Evolutionary conservation across 2,888 invertebrate genomes (phyloP).

Genomic region (Cyrtodaria siliqua): DNA sequence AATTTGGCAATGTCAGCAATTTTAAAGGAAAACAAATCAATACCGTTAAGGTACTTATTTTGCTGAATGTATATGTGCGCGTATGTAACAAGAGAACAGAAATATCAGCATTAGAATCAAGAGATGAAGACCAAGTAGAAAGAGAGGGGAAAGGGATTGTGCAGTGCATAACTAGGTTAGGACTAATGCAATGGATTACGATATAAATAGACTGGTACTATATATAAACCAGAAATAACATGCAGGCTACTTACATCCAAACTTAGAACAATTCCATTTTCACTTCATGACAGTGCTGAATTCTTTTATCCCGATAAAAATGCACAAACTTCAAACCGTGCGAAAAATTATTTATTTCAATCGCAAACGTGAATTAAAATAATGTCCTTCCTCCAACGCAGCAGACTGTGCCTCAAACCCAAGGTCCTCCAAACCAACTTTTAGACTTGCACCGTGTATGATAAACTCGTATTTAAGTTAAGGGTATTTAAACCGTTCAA

Average conservation of each 20-base stretch:
- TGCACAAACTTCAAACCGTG: constrained; percentile 18
- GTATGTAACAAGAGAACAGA: too few relatives aligned
- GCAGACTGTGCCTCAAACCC: neutral
- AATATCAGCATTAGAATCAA: too few relatives aligned
- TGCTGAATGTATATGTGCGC: too few relatives aligned
- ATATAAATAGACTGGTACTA: too few relatives aligned
- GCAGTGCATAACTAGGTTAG: too few relatives aligned
- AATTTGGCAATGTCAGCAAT: too few relatives aligned
- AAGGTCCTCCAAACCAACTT: neutral
- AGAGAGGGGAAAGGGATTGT: too few relatives aligned
- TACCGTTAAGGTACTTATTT: too few relatives aligned
- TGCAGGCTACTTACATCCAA: constrained; percentile 61
- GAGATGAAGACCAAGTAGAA: too few relatives aligned
- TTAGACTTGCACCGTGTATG: neutral
- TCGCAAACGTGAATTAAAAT: constrained; percentile 10
- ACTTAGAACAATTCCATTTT: constrained; percentile 47
- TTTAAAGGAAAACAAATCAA: too few relatives aligned
- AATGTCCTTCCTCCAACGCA: constrained; percentile 36
- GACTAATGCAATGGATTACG: too few relatives aligned
- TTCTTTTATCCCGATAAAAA: constrained; percentile 13
- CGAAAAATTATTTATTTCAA: constrained; percentile 21
- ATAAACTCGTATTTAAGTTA: neutral
- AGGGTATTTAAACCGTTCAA: constrained; percentile 4
- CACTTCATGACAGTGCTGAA: constrained; percentile 67
- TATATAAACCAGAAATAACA: too few relatives aligned